Base-by-base conservation (phyloP, 2,113 vertebrate species). In the Pelusios castaneus region DNA sequence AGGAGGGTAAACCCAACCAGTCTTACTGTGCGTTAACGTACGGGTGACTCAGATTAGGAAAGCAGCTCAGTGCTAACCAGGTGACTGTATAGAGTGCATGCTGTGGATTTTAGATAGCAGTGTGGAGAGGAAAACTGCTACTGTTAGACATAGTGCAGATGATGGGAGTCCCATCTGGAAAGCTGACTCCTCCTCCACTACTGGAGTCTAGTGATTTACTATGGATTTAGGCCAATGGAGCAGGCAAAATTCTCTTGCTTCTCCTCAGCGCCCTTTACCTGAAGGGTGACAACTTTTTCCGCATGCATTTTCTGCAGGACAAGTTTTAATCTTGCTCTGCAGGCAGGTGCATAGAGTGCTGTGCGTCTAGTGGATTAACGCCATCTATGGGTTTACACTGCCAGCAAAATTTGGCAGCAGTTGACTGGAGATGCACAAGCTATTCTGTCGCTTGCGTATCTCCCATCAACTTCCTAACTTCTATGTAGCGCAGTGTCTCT, bases 181-280 rank as follows among this genome's bases (percentile, higher is more conserved):
- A 16, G 21, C 5, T 90, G 19, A 34, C 73, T 22, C 56, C 38
- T 43, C 38, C 51, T 0, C 9, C 0, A 38, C 41, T 52, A 1
- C 45, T 24, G 19, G 2, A 51, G 4, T 4, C 24, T 45, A 47
- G n/a, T 5, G 19, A 17, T 34, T 70, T 38, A 22, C 63, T 70
- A 10, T 70, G 63, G 63, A 38, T 70, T 70, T 38, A 70, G 63
- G n/a, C 19, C 63, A 70, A 38, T 38, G 9, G 19, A 10, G 4
- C 2, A 70, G n/a, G 63, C 63, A 38, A 22, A 19, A 51, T 88
- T 78, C 41, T 47, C 51, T 31, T 84, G 75, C 54, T 7, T 63
- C 56, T 90, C 51, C 1, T 0, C 6, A 87, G 84, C 55, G n/a
- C 88, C 10, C 10, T 1, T 5, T 31, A 56, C 75, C 11, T 78